Base-by-base conservation (phyloP, 2,888 invertebrate genomes). In the Spicauda simplicius region DNA sequence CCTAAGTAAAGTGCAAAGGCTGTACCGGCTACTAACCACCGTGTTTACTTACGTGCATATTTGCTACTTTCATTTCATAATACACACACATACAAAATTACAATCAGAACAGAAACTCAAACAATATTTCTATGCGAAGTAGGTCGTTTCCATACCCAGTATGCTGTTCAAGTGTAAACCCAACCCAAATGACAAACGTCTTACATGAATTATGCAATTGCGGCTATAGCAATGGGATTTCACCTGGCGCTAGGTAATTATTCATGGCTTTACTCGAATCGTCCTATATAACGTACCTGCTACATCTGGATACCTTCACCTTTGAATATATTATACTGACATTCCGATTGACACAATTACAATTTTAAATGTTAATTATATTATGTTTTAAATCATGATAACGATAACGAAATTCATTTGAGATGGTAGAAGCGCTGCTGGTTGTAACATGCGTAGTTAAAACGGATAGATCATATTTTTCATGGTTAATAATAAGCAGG, bases 181-280 rank as follows among this genome's bases (percentile, higher is more conserved):
- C 58, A 65, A 65, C 45, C 59, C 59, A 65, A 65, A 65, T 65
- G 65, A 41, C 65, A 45, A 59, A 53, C 54, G 48, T 45, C 57
- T 65, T 54, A 61, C 53, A 61, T 61, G 54, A 66, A 65, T 59
- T 45, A 65, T 65, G 59, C 45, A 59, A 45, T 41, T 52, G 65
- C 33, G 52, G n/a, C 25, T 54, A 59, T 19, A 59, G 65, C 53
- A 30, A 65, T 65, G 58, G 45, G 65, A 65, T 65, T 59, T 65
- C 59, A 54, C 59, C 64, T 58, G 58, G 64, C 64, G 25, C 37
- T 65, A 45, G 12, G 64, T 64, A 64, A 64, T 65, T 65, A 65
- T 65, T 65, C 64, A 65, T 20, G 64, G 58, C 45, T 59, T 61
- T 65, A 53, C 53, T 41, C 37, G 20, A 54, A 59, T 54, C 33